Base-by-base conservation (phyloP, 1,140 invertebrate genomes). In the Colletes latitarsis region DNA sequence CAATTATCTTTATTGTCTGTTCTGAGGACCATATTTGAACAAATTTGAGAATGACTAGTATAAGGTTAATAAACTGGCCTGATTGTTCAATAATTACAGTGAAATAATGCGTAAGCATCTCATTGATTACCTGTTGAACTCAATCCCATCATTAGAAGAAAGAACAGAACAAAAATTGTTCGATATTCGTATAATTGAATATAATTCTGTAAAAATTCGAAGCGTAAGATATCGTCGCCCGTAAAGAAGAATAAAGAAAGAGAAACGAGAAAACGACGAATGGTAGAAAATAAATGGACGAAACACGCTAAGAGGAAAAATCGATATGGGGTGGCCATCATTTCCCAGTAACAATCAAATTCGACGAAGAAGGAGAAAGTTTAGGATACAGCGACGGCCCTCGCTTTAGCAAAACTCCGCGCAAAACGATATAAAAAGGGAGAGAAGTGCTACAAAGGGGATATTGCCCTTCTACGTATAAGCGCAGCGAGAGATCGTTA, bases 261-360 rank as follows among this genome's bases (percentile, higher is more conserved):
- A 43, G 53, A 49, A 58, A 19, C 17, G 6, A 19, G 15, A 62
- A 57, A 60, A 21, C n/a, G 55, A 39, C 49, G 17, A 57, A 15
- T 30, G 60, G 9, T 82, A n/a, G 43, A 60, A 80, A 73, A 75
- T 81, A 76, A 71, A 68, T 43, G 69, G 49, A 70, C 52, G 60
- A 30, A 21, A 57, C 12, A 60, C 67, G 12, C 30, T n/a, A 49
- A 64, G 73, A 81, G 58, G 60, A 76, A 62, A 79, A 41, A 84
- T 82, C 77, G 62, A 88, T 82, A 73, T 76, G 66, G 69, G 88
- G 78, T 90, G 78, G 81, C 82, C 81, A 89, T 89, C 82, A 80
- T 75, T 82, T 88, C 77, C 57, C 57, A 76, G 81, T 83, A 88
- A 89, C 84, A 90, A 90, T 89, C 86, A 89, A 90, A 88, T 90